Evolutionary conservation across 2,797 vertebrate species (phyloP).

Genomic region (Pitangus sulphuratus): DNA sequence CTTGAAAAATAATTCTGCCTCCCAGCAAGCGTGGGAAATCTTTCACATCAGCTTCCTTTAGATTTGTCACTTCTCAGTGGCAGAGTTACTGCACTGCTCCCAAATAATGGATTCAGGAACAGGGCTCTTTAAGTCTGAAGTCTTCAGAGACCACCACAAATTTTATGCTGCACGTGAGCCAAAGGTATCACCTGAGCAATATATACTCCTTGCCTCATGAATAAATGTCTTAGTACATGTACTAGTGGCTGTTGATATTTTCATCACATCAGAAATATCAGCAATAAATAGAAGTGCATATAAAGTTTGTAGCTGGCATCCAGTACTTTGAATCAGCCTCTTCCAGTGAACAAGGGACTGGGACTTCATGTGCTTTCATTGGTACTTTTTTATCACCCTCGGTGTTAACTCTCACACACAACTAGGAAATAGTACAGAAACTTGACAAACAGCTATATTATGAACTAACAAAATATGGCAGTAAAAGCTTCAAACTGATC

Average conservation of each 20-base stretch:
- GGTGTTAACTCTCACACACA: not conserved
- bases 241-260: not conserved
- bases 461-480: not conserved
- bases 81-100: not conserved
- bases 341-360: not conserved
- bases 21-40: not conserved
- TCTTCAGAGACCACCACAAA: not conserved
- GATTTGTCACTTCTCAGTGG: not conserved
- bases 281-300: not conserved
- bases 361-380: not conserved
- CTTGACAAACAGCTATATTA: not conserved
- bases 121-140: not conserved
- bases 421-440: not conserved
- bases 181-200: not conserved
- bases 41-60: not conserved
- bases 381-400: not conserved
- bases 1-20: not conserved
- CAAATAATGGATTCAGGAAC: not conserved
- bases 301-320: not conserved
- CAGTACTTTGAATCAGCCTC: not conserved
- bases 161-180: not conserved
- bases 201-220: not conserved
- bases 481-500: not conserved
- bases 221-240: not conserved
- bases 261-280: not conserved